Evolutionary conservation across 2,888 invertebrate genomes (phyloP).

Genomic region (Miltochrista miniata): DNA sequence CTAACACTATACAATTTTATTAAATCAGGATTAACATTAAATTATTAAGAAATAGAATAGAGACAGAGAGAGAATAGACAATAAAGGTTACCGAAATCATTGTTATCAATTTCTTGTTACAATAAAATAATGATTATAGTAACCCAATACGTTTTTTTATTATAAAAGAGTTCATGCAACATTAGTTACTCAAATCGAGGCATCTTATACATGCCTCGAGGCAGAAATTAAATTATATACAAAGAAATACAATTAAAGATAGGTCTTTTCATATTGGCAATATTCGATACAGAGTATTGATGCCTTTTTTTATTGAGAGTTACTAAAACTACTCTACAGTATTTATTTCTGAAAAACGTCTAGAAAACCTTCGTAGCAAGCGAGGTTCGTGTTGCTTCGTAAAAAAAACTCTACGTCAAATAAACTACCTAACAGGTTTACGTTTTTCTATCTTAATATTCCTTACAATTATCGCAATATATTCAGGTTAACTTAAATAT

Average conservation of each 20-base stretch:
- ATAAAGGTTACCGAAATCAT: neutral
- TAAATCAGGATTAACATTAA: neutral
- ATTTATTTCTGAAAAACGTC: neutral
- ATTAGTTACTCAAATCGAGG: slow-evolving; percentile 9
- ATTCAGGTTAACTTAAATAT: too few relatives aligned
- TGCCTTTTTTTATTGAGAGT: neutral
- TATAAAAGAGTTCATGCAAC: slow-evolving; percentile 17
- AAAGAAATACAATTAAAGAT: slow-evolving; percentile 1
- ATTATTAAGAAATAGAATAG: neutral
- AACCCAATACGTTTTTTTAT: slow-evolving; percentile 5
- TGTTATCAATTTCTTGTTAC: neutral
- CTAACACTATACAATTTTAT: neutral
- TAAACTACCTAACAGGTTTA: neutral
- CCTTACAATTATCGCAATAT: too few relatives aligned
- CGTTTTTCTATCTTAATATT: too few relatives aligned
- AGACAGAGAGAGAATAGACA: neutral
- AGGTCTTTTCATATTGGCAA: neutral
- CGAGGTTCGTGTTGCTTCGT: slow-evolving; percentile 24
- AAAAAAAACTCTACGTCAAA: neutral
- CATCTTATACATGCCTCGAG: slow-evolving; percentile 10
- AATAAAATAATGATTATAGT: slow-evolving; percentile 7
- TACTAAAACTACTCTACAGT: neutral
- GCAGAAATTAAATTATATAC: slow-evolving; percentile 3
- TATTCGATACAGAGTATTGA: neutral
- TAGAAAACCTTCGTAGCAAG: slow-evolving; percentile 5